Percentiles rank a stretch among this genome's conserved stretches.
These are phyloP conservation scores for Drosophila grimshawi DNA, from an alignment of 1,140 invertebrate genomes.

Conservation along the genomic window DNA sequence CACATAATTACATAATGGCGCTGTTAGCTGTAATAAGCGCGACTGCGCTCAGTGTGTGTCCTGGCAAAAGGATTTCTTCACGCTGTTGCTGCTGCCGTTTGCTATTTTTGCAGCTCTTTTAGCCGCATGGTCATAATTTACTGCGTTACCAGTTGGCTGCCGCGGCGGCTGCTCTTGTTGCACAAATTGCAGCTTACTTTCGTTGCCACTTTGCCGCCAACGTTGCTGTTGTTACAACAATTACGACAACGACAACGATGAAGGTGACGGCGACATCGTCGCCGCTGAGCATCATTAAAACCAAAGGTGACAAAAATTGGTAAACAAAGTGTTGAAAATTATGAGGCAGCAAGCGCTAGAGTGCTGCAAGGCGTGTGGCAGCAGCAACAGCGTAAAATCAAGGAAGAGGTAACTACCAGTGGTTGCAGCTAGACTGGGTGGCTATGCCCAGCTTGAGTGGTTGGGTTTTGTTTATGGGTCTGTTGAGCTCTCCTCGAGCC, in stretches of 20 bases:
- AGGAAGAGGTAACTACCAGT: conserved; percentile 37
- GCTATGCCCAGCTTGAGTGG: conserved; percentile 8
- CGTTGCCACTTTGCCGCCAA: conserved; percentile 54
- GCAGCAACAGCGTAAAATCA: background rate
- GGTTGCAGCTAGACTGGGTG: conserved; percentile 14
- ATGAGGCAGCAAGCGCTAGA: conserved; percentile 56
- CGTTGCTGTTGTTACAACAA: conserved; percentile 58
- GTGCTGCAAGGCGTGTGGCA: conserved; percentile 49
- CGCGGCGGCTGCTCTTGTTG: conserved; percentile 66
- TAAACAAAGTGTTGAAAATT: conserved; percentile 83
- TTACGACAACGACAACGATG: conserved; percentile 47
- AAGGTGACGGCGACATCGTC: conserved; percentile 2
- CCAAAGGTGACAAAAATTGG: conserved; percentile 82
- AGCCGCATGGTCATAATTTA: conserved; percentile 31
- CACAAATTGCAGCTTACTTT: conserved; percentile 69
- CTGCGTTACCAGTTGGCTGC: conserved; percentile 48
- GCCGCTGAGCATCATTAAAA: conserved; percentile 77
- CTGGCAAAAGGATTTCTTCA: conserved; percentile 70
- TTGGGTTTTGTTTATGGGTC: conserved; percentile 41
- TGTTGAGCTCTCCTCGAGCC: conserved; percentile 19
- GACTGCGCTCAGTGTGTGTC: conserved; percentile 76
- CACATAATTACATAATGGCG: conserved; percentile 82
- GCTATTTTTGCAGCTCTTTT: conserved; percentile 40
- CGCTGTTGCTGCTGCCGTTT: conserved; percentile 17
- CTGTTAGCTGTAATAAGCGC: conserved; percentile 82